Conservation (phyloP, 2,797 vertebrate species). For the Hirundo rustica region DNA sequence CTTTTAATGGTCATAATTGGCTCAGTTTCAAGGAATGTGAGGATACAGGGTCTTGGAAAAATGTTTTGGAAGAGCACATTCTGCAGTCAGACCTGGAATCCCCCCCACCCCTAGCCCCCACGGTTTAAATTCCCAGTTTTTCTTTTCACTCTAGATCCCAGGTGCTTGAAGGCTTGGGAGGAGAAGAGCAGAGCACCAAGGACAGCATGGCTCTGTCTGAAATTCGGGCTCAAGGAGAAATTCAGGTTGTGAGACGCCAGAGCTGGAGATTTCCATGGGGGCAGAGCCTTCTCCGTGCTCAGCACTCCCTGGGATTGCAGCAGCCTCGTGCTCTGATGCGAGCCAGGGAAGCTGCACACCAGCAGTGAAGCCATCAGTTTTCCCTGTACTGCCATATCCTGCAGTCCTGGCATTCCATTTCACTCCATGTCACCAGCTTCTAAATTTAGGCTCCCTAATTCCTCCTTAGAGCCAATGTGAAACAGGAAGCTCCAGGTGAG, state of each 20-base stretch:
- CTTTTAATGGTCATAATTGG: background rate
- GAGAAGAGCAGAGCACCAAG: background rate
- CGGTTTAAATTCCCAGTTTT: background rate
- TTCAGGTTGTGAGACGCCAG: background rate
- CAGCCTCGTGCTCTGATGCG: background rate
- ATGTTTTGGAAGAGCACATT: background rate
- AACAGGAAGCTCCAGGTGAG: slow-evolving; percentile 19
- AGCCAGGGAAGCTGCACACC: background rate
- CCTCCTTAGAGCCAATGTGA: background rate
- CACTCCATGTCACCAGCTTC: background rate
- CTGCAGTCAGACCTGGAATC: background rate
- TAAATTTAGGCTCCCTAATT: slow-evolving; percentile 32
- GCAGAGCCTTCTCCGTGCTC: accelerated
- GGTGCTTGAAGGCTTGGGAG: background rate
- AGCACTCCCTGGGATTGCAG: background rate
- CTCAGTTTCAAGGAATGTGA: background rate
- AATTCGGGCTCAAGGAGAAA: background rate
- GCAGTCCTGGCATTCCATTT: background rate
- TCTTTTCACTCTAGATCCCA: background rate
- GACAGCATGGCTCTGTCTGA: accelerated
- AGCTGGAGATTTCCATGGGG: accelerated
- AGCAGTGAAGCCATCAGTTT: background rate
- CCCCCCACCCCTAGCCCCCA: no score
- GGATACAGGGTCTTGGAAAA: background rate
- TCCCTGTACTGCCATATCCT: background rate